These are phyloP conservation scores for Xestia rhomboidea DNA, from an alignment of 2,888 invertebrate genomes.

Conservation along the genomic window DNA sequence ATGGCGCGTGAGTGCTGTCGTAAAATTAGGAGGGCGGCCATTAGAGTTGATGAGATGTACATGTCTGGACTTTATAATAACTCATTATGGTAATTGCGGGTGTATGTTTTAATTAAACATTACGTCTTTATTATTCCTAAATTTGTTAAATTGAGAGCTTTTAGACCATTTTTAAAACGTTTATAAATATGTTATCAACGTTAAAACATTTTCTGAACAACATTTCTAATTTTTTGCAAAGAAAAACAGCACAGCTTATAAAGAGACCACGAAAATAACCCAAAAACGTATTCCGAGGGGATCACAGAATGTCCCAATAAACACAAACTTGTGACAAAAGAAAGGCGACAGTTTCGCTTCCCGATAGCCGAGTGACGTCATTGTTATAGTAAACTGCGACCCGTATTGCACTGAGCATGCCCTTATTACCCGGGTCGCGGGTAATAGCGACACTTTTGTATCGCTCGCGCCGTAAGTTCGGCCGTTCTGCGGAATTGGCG, in stretches of 20 bases:
- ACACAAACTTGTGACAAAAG: constrained; percentile 63
- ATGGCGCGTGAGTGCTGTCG: constrained; percentile 45
- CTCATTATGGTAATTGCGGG: constrained; percentile 51
- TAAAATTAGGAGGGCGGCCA: constrained; percentile 46
- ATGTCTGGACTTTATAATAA: constrained; percentile 54
- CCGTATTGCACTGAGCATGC: constrained; percentile 53
- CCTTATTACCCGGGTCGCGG: constrained; percentile 56
- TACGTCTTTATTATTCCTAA: constrained; percentile 31
- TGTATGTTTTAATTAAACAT: constrained; percentile 45
- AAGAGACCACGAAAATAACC: constrained; percentile 4
- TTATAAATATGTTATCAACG: not conserved
- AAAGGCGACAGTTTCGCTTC: constrained; percentile 44
- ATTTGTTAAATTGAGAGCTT: not conserved
- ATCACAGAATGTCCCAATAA: constrained; percentile 48
- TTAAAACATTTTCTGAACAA: not conserved
- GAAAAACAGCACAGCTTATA: constrained; percentile 16
- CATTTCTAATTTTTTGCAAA: not conserved
- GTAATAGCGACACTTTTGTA: constrained; percentile 57
- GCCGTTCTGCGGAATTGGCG: constrained; percentile 56
- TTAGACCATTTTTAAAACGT: not conserved
- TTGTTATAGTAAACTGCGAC: constrained; percentile 54
- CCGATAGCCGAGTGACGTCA: constrained; percentile 56
- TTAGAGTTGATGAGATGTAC: constrained; percentile 58
- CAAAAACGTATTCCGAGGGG: constrained; percentile 38
- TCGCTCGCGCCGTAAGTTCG: constrained; percentile 58